A percentile compares a stretch with the other conserved stretches of the same genome.
Conservation (phyloP, 2,113 vertebrate genomes). For the Mola mola region DNA sequence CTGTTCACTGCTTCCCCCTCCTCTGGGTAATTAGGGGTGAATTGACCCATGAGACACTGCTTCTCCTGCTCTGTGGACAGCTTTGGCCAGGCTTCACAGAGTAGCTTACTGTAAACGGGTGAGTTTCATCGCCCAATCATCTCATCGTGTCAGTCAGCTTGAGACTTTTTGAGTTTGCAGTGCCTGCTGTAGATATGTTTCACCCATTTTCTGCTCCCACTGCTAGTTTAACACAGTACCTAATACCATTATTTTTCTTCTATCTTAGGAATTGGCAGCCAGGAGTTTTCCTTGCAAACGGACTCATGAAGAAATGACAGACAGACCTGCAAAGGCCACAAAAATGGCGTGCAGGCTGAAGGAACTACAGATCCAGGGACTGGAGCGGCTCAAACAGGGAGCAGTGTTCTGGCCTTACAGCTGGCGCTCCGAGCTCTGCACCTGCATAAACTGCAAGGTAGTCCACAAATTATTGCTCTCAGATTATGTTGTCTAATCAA, state of each 20-base stretch:
- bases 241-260: not conserved
- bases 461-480: not conserved
- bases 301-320: conserved; percentile 61
- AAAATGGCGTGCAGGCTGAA: conserved; percentile 79
- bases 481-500: not conserved
- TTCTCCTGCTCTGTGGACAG: conserved; percentile 51
- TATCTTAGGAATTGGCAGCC: conserved; percentile 45
- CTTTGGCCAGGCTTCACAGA: conserved; percentile 60
- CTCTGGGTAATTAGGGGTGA: conserved; percentile 67
- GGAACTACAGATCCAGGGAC: conserved; percentile 77
- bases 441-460: conserved; percentile 90
- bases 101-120: conserved; percentile 67
- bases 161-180: conserved; percentile 30
- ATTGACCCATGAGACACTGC: conserved; percentile 67
- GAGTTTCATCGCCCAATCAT: conserved; percentile 49
- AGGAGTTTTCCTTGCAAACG: conserved; percentile 61
- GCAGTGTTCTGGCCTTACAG: conserved; percentile 91
- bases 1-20: conserved; percentile 38
- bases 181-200: conserved; percentile 11
- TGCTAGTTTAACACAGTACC: not conserved
- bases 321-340: conserved; percentile 1
- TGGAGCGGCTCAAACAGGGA: conserved; percentile 71
- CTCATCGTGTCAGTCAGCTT: conserved; percentile 15
- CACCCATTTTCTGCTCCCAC: conserved; percentile 2
- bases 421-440: conserved; percentile 92